Base-by-base conservation (phyloP, 2,113 vertebrate genomes). In the Eira barbara region DNA sequence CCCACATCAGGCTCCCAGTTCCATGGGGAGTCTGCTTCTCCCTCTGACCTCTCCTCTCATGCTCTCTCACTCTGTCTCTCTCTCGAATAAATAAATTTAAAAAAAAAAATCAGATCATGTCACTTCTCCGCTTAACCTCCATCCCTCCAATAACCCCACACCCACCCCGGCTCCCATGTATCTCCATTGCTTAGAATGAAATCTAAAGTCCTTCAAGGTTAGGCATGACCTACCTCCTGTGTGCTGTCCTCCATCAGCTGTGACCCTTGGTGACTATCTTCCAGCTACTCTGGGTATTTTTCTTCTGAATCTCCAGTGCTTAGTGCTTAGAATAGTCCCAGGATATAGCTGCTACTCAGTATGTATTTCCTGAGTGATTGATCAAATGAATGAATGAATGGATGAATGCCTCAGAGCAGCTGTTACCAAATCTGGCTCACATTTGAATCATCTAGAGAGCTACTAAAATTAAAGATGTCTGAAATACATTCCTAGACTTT, bases 151-250 rank as follows among this genome's bases (percentile, higher is more conserved):
- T 18, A 20, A 3, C 2, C 27, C 31, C 31, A 15, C 23, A 23
- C 57, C 0, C 14, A 11, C 59, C 6, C 14, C 4, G 0, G 0
- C 29, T 31, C 1, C 9, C 12, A 25, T 36, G 15, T 63, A 39
- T 89, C 93, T 89, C 27, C 55, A 69, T 89, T 87, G 79, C 17
- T 81, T 89, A 42, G 47, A 91, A 65, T 63, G 69, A 96, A 85
- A 95, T 39, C 17, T 45, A 20, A 95, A 94, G 34, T 47, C 76
- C 95, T 91, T 67, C 57, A 63, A 36, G 8, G 1, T 88, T 86
- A 61, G 94, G 8, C 14, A 21, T 57, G 42, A 57, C 15, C 15
- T 11, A 39, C 36, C 27, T 34, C 29, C 27, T 52, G 7, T 18
- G 21, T 14, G 55, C 36, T 3, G 0, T 27, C 14, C 8, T 71